A percentile compares a stretch with the other conserved stretches of the same genome.
Conservation (phyloP, 2,113 vertebrate genomes). For the Lepisosteus osseus region DNA sequence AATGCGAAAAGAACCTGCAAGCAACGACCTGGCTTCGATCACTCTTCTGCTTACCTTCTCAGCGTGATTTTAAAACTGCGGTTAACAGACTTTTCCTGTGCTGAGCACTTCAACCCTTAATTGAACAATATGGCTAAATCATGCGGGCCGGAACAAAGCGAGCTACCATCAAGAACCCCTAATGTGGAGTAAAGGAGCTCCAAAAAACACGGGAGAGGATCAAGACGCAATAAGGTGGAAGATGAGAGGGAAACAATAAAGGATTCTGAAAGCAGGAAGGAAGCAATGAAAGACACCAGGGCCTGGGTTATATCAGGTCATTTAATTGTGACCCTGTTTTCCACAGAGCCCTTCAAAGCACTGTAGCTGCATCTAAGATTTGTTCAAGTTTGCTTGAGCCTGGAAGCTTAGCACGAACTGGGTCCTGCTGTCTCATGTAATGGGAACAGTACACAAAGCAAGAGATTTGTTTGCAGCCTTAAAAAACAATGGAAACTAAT, state of each 20-base stretch:
- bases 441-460: not conserved
- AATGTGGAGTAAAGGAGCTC: not conserved
- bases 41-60: no score
- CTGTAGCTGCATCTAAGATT: not conserved
- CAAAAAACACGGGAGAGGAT: not conserved
- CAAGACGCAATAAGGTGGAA: constrained; percentile 10
- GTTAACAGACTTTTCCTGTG: no score
- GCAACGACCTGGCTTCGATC: no score
- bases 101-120: no score
- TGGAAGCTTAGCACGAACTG: not conserved
- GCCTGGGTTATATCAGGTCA: constrained; percentile 20
- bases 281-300: constrained; percentile 9
- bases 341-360: not conserved
- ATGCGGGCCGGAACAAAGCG: not conserved
- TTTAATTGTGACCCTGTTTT: not conserved
- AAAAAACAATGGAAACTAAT: not conserved
- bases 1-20: no score
- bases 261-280: constrained; percentile 10
- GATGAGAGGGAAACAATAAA: constrained; percentile 11
- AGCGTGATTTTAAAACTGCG: no score
- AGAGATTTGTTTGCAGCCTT: not conserved
- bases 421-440: no score
- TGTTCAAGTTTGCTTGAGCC: no score
- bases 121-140: no score
- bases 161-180: not conserved